Conservation (phyloP, 1,140 invertebrate genomes). For the Penaeus chinensis region DNA sequence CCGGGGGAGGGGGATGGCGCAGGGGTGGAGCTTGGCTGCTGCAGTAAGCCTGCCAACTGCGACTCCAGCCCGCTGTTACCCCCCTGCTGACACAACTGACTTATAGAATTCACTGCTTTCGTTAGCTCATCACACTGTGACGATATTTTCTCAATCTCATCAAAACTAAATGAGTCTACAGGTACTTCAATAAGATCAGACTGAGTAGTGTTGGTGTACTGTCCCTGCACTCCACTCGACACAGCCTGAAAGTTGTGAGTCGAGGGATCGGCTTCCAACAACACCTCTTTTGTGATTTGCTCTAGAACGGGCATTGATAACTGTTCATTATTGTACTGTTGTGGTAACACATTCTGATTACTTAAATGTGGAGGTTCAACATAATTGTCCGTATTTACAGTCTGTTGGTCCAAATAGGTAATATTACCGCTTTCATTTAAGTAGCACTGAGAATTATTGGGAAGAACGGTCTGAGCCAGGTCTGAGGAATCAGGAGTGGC, state of each 20-base stretch:
- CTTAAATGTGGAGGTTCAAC: constrained; percentile 56
- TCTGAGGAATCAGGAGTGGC: constrained; percentile 62
- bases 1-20: constrained; percentile 44
- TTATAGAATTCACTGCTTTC: constrained; percentile 63
- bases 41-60: constrained; percentile 54
- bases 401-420: constrained; percentile 49
- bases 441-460: constrained; percentile 62
- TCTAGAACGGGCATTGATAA: constrained; percentile 63
- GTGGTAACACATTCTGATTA: constrained; percentile 53
- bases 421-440: constrained; percentile 53
- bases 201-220: constrained; percentile 55
- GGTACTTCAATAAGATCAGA: constrained; percentile 62
- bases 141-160: constrained; percentile 59
- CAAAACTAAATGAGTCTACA: constrained; percentile 60
- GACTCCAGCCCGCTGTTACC: constrained; percentile 58
- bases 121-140: constrained; percentile 63
- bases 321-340: constrained; percentile 62
- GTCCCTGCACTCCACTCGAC: constrained; percentile 45
- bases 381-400: constrained; percentile 54
- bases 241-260: constrained; percentile 45
- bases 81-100: constrained; percentile 54
- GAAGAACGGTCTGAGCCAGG: constrained; percentile 56
- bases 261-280: constrained; percentile 49
- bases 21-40: constrained; percentile 50
- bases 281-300: constrained; percentile 56